Percentiles rank a stretch among this genome's conserved stretches.
These are phyloP conservation scores for Oryctes rhinoceros DNA, from an alignment of 1,140 invertebrate species.

Conservation along the genomic window DNA sequence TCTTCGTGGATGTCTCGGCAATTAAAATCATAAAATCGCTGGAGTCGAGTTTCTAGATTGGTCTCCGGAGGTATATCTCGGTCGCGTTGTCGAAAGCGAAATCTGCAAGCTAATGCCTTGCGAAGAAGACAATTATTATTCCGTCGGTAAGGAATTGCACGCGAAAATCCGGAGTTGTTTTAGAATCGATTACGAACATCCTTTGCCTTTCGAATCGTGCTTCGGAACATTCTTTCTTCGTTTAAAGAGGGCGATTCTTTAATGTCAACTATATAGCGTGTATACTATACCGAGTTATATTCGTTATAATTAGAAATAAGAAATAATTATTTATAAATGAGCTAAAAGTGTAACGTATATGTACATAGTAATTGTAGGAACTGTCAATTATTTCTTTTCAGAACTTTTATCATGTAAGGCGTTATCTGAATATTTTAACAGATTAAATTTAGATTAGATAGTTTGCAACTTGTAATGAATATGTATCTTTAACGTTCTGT, in stretches of 20 bases:
- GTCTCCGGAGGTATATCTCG: not conserved
- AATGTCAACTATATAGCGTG: not conserved
- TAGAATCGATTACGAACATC: not conserved
- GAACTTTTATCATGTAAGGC: no score
- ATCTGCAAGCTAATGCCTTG: conserved; percentile 3
- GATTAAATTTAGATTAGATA: no score
- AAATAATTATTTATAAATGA: no score
- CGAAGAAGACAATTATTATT: not conserved
- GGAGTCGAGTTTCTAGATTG: not conserved
- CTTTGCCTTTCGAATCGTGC: not conserved
- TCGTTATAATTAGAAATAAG: not conserved
- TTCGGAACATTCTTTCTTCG: not conserved
- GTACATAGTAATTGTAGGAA: no score
- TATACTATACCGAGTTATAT: not conserved
- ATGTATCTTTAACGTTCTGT: no score
- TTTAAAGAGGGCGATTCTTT: not conserved
- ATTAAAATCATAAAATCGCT: not conserved
- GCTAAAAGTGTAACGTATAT: no score
- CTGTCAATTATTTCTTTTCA: no score
- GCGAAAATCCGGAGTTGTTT: not conserved
- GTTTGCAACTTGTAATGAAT: no score
- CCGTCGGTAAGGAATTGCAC: not conserved
- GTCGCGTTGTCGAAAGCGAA: not conserved
- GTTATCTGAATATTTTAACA: no score
- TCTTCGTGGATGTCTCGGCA: not conserved